These are phyloP conservation scores for Sinosuthora webbiana DNA, from an alignment of 2,113 vertebrate genomes.

Conservation along the genomic window DNA sequence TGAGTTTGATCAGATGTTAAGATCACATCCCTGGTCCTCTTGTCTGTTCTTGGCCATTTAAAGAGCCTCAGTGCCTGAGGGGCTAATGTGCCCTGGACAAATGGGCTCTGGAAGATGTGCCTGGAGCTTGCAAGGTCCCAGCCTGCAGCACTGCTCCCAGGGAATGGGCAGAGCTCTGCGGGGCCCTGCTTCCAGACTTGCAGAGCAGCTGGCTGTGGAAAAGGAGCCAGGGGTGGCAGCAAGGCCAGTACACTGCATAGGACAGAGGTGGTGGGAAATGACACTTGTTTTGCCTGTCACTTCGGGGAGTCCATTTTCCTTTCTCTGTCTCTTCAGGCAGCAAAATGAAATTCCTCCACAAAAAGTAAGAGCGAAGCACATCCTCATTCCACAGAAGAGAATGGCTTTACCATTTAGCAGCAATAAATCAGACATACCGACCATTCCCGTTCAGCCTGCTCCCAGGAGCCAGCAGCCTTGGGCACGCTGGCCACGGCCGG, in stretches of 20 bases:
- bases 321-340: slow-evolving; percentile 65
- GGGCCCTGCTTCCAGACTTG: neutral
- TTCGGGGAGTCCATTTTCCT: neutral
- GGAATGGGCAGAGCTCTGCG: neutral
- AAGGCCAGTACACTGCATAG: neutral
- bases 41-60: neutral
- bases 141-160: neutral
- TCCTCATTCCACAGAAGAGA: neutral
- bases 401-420: neutral
- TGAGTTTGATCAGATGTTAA: neutral
- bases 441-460: neutral
- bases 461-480: neutral
- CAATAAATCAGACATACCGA: neutral
- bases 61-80: neutral
- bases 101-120: neutral
- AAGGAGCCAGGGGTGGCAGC: neutral
- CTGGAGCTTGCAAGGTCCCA: neutral
- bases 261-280: neutral
- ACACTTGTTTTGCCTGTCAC: neutral
- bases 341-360: slow-evolving; percentile 83
- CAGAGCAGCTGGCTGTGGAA: neutral
- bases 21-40: neutral
- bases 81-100: neutral
- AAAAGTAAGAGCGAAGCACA: slow-evolving; percentile 64
- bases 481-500: neutral